Conservation (phyloP, 2,797 vertebrate genomes). For the Eutrigla gurnardus region DNA sequence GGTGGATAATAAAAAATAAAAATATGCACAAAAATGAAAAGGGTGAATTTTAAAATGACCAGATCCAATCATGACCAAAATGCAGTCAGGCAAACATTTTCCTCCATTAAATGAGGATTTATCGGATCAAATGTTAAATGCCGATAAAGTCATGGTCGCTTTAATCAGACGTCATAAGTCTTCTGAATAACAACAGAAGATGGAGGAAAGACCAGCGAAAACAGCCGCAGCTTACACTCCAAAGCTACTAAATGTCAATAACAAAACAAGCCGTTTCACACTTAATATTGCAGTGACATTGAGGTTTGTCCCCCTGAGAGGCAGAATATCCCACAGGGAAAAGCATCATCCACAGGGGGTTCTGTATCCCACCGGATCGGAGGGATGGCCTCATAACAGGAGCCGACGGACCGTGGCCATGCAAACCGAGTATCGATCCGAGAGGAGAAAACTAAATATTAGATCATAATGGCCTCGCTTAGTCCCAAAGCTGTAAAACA, state of each 20-base stretch:
- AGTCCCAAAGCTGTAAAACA: slow-evolving; percentile 46
- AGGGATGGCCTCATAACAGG: slow-evolving; percentile 25
- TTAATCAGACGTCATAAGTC: slow-evolving; percentile 28
- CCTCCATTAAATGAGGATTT: slow-evolving; percentile 14
- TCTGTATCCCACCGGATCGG: slow-evolving; percentile 13
- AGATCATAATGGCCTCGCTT: slow-evolving; percentile 49
- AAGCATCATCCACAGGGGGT: slow-evolving; percentile 25
- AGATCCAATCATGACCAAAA: slow-evolving; percentile 29
- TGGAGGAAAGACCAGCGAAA: slow-evolving; percentile 5
- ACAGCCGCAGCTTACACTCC: slow-evolving; percentile 8
- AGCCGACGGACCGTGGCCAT: slow-evolving; percentile 42
- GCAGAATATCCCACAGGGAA: slow-evolving; percentile 23
- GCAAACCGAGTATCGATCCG: slow-evolving; percentile 63
- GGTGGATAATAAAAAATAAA: neutral
- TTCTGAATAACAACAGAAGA: slow-evolving; percentile 16
- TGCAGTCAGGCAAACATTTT: slow-evolving; percentile 7
- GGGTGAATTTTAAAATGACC: slow-evolving; percentile 14
- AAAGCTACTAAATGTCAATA: slow-evolving; percentile 30
- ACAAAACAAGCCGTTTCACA: slow-evolving; percentile 6
- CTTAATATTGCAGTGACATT: slow-evolving; percentile 18
- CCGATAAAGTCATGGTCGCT: slow-evolving; percentile 1
- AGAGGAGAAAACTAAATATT: slow-evolving; percentile 32
- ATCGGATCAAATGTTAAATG: slow-evolving; percentile 18
- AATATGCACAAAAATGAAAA: slow-evolving; percentile 15
- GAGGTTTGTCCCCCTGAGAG: slow-evolving; percentile 1